A percentile compares a stretch with the other conserved stretches of the same genome.
These are phyloP conservation scores for Prosopocoilus inquinatus DNA, from an alignment of 2,888 invertebrate genomes.

Conservation along the genomic window DNA sequence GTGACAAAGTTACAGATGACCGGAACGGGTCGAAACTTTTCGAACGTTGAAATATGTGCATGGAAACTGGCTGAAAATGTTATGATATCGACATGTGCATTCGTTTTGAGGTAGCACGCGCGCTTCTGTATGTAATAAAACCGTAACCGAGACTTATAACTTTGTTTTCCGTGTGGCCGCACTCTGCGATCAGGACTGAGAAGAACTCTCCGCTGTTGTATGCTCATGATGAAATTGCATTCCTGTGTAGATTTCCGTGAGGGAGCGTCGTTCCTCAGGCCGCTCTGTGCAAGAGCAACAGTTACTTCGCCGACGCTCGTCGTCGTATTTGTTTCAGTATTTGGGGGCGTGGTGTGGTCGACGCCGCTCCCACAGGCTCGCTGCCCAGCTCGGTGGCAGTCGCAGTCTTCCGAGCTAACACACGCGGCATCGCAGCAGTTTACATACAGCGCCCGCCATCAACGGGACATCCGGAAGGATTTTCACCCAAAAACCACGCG, in stretches of 20 bases:
- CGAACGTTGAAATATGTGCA: no score
- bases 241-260: constrained; percentile 54
- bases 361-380: constrained; percentile 48
- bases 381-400: constrained; percentile 37
- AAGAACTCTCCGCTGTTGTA: constrained; percentile 42
- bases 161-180: constrained; percentile 52
- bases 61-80: no score
- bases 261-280: constrained; percentile 40
- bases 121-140: constrained; percentile 45
- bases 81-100: constrained; percentile 2
- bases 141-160: constrained; percentile 52
- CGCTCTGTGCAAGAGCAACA: constrained; percentile 48
- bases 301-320: constrained; percentile 44
- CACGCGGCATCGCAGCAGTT: constrained; percentile 25
- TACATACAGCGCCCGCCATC: neutral
- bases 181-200: constrained; percentile 49
- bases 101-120: constrained; percentile 1
- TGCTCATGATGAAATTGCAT: constrained; percentile 53
- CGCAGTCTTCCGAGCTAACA: constrained; percentile 30
- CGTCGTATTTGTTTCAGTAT: constrained; percentile 48
- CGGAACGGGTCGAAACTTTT: neutral
- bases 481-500: no score
- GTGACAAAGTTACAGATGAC: constrained; percentile 21
- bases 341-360: constrained; percentile 46
- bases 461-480: neutral